Evolutionary conservation across 2,797 vertebrate genomes (phyloP).

Genomic region (Coendou prehensilis): DNA sequence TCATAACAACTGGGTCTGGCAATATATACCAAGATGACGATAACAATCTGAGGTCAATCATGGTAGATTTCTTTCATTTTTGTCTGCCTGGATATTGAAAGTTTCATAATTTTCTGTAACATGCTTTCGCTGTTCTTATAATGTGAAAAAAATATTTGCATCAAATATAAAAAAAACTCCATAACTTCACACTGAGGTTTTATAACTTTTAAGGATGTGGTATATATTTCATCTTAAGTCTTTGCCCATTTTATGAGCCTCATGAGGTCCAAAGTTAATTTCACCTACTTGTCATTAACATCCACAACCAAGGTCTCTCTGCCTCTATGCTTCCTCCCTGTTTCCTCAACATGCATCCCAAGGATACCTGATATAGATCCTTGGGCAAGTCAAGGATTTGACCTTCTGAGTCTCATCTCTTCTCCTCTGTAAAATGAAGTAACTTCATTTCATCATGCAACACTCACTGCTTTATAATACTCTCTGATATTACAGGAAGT

Average conservation of each 20-base stretch:
- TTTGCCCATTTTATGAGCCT: background rate
- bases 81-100: background rate
- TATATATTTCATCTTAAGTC: background rate
- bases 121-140: background rate
- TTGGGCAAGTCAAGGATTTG: background rate
- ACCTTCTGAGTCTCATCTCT: background rate
- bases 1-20: background rate
- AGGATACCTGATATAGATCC: background rate
- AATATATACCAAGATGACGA: background rate
- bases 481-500: background rate
- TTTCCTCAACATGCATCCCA: background rate
- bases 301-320: background rate
- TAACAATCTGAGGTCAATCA: background rate
- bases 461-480: background rate
- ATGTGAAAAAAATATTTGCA: background rate
- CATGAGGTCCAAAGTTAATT: background rate
- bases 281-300: background rate
- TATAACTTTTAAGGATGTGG: background rate
- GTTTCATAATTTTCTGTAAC: background rate
- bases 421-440: background rate
- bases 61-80: constrained; percentile 1
- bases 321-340: background rate
- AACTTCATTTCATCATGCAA: background rate
- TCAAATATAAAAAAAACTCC: background rate
- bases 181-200: background rate